Evolutionary conservation across 2,888 invertebrate species (phyloP), one percentile per base, ranked within the genome.

Genomic region (Scaptomyza reducta): DNA sequence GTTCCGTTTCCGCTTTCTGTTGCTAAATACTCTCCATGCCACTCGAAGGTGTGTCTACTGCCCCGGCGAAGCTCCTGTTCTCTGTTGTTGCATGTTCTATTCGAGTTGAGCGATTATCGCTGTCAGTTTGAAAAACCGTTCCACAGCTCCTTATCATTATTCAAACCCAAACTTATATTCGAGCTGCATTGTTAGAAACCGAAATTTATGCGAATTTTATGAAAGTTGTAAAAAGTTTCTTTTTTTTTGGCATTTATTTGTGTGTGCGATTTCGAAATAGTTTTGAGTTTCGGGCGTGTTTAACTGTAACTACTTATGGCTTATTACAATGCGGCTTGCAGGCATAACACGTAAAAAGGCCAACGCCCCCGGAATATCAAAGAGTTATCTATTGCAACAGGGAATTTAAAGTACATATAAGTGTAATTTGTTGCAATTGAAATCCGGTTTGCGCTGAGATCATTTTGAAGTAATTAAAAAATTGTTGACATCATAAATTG

Each of bases 1-100:
- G 86, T 86, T 85, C 85, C 82, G 82, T 78, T 86, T 85, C 85
- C 85, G 80, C 46, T 77, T 49, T 53, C 50, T 38, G 65, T 71
- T 61, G 67, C 74, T 73, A 68, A 71, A 71, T 69, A 64, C 60
- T 65, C 49, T 10, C 6, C 61, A 33, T 35, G 29, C 49, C 31
- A 50, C 9, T 14, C 56, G 55, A 62, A 72, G 83, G 83, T 85
- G 84, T 84, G 86, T 79, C 80, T 72, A 71, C 58, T 70, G 62
- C 56, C 76, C 80, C 63, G 61, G 42, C 64, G 54, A 38, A 38
- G 60, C 40, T 55, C 55, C 56, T 50, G 35, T 50, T 50, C 2
- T 13, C 11, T 2, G 27, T 47, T 16, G 46, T 31, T 10, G 63
- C 72, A 68, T 68, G 77, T 62, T 53, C 56, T 69, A 60, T 50